Evolutionary conservation across 2,113 vertebrate genomes (phyloP), one percentile per base, ranked within the genome.

Genomic region (Phasianus colchicus): DNA sequence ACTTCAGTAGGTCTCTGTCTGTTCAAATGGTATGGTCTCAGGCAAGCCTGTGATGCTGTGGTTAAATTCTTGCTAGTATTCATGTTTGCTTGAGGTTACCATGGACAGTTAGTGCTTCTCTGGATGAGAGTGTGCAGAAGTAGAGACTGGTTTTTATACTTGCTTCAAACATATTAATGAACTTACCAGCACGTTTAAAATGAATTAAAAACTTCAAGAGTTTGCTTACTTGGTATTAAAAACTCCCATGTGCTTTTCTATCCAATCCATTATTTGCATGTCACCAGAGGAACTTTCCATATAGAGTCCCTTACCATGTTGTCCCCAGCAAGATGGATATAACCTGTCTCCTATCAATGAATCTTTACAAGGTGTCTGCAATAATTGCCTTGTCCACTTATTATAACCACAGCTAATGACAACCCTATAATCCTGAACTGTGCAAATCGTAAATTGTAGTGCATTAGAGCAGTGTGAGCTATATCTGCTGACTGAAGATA

Each of bases 401-500:
- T 55, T 58, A 19, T 36, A 64, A 18, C 9, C 34, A 21, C 22
- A 38, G 50, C 22, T n/a, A 77, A 19, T 16, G 75, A 2, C 54
- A 84, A 4, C 25, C 5, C 32, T 74, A 21, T 63, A 55, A 14
- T 58, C 29, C 67, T 47, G 29, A 84, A 10, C 45, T 65, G 8
- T 10, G 21, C 0, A 1, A 50, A 14, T 40, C 93, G 21, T 61
- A 65, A 71, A 16, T 12, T 43, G 6, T 27, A 65, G 36, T 34
- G 43, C 74, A 71, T 89, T 75, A 50, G 78, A 94, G 79, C 93
- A 60, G 71, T 47, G 66, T 71, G 73, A 96, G 43, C 74, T 69
- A 16, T 64, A 87, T 65, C 67, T 89, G 71, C 45, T 92, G 88
- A 78, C 91, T 89, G 60, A 94, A 94, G 92, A 85, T 92, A 91